Conservation (phyloP, 2,113 vertebrate genomes). For the Pluvialis apricaria region DNA sequence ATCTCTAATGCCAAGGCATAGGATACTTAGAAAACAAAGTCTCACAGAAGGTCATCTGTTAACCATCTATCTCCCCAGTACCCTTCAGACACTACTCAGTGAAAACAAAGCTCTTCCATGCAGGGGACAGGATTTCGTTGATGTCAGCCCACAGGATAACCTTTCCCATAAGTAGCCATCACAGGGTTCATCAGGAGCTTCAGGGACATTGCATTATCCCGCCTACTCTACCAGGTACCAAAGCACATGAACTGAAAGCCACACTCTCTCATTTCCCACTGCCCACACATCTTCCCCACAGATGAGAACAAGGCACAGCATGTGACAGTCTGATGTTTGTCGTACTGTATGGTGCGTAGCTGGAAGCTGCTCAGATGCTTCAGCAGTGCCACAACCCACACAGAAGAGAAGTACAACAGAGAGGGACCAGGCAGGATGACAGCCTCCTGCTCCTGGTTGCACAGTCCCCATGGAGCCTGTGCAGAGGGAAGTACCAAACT, state of each 20-base stretch:
- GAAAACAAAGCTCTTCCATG: neutral
- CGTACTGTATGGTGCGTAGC: neutral
- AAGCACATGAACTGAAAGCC: neutral
- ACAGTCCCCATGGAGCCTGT: neutral
- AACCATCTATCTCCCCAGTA: neutral
- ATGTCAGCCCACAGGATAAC: neutral
- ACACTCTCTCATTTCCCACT: neutral
- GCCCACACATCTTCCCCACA: neutral
- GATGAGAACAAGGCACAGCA: neutral
- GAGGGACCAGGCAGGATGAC: neutral
- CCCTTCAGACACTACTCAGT: neutral
- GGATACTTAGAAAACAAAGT: neutral
- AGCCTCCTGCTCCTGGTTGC: neutral
- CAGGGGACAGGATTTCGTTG: neutral
- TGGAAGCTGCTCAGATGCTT: neutral
- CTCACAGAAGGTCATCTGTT: neutral
- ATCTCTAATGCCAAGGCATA: neutral
- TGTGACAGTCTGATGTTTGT: neutral
- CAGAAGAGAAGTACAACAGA: neutral
- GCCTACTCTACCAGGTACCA: neutral
- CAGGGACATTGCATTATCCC: neutral
- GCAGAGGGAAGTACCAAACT: neutral
- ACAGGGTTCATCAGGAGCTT: neutral
- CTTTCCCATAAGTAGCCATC: neutral
- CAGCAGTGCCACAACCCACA: neutral